Base-by-base conservation (phyloP, 2,888 invertebrate species). In the Apantesis nais region DNA sequence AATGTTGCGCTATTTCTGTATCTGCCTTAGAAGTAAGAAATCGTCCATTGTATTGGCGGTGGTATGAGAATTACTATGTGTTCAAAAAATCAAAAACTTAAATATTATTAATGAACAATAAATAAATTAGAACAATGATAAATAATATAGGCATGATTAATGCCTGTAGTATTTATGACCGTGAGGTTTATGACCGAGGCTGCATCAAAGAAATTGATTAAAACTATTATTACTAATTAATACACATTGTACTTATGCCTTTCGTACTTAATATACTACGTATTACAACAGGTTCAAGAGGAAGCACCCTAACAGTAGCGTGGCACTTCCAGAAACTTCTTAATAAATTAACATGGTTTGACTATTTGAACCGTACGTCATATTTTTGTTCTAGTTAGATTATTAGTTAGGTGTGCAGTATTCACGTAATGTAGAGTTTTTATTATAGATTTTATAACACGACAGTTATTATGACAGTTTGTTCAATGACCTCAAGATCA, bases 291-390 rank as follows among this genome's bases (percentile, higher is more conserved):
- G 62, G 39, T 68, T 37, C 48, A 22, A 12, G 67, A 60, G 60
- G 60, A 31, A n/a, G 34, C 14, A 44, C 60, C 8, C 29, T 67
- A 22, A 67, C 34, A 31, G 62, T 68, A 37, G 37, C 62, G 12
- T 68, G 68, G 68, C 48, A 62, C 0, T 11, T 55, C 55, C 68
- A 68, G 39, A 68, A 55, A 31, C 2, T 29, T 11, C 9, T 29
- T 16, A 29, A 22, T 25, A 62, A 62, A 22, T 8, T 62, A 0
- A 39, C 62, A 22, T 52, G 67, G 60, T 62, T 68, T 62, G 52
- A 37, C n/a, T 68, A 62, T 48, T 25, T 62, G 3, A 14, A 25
- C 39, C 9, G 62, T 68, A 62, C 29, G 62, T 62, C 8, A 2
- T 34, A 0, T 25, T 29, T 25, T 39, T 77, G 9, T 52, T 3